These are phyloP conservation scores for Virgularia gustaviana DNA, from an alignment of 92 coral and sea anemone species.

Conservation along the genomic window DNA sequence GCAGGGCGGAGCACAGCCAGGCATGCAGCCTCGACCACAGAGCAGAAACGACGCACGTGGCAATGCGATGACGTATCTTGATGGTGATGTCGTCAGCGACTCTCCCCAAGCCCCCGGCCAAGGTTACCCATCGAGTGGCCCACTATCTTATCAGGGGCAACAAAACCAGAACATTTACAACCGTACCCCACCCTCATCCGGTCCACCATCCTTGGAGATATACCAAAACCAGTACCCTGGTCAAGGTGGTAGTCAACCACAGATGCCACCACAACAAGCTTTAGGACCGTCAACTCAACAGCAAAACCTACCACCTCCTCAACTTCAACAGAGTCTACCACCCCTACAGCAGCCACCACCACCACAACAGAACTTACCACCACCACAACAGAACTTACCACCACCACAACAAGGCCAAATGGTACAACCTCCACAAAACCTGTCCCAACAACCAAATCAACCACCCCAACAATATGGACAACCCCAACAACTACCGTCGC, in stretches of 20 bases:
- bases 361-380: conserved; percentile 31
- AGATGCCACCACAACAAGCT: conserved; percentile 42
- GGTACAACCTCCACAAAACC: conserved; percentile 3
- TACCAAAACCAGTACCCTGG: conserved; percentile 42
- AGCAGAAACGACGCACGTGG: conserved; percentile 8
- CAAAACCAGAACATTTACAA: conserved; percentile 52
- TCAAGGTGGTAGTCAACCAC: conserved; percentile 38
- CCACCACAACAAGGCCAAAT: conserved; percentile 32
- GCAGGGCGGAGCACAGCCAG: conserved; percentile 31
- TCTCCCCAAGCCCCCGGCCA: conserved; percentile 2
- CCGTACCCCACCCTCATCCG: conserved; percentile 44
- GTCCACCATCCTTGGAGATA: conserved; percentile 52
- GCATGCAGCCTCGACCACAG: conserved; percentile 25
- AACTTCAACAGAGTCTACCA: conserved; percentile 38
- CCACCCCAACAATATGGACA: conserved; percentile 24
- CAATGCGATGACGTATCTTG: conserved; percentile 45
- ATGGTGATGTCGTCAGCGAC: neutral
- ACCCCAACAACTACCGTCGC: conserved; percentile 6
- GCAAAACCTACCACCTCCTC: conserved; percentile 51
- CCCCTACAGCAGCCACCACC: conserved; percentile 48
- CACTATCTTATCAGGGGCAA: conserved; percentile 45
- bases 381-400: conserved; percentile 31
- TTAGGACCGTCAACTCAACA: conserved; percentile 52
- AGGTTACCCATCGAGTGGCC: conserved; percentile 32
- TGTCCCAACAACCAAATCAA: conserved; percentile 20